These are phyloP conservation scores for Periophthalmus modestus DNA, from an alignment of 2,113 vertebrate genomes.

Conservation along the genomic window DNA sequence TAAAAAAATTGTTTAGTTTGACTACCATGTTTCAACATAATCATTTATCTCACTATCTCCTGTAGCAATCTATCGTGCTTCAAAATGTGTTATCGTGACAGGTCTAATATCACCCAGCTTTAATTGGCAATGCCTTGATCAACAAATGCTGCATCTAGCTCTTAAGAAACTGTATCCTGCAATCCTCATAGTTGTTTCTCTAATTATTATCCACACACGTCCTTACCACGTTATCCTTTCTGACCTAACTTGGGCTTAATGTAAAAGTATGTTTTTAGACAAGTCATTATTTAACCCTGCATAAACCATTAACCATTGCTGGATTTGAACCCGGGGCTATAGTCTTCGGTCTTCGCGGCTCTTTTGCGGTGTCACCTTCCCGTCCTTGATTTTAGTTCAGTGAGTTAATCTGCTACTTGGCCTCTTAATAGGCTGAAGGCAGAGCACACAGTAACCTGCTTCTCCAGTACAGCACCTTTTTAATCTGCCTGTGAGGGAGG, in stretches of 20 bases:
- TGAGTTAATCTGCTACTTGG: slow-evolving; percentile 46
- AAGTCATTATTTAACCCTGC: neutral
- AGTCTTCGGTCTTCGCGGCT: slow-evolving; percentile 3
- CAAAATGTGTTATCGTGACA: too few relatives aligned
- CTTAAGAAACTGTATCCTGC: neutral
- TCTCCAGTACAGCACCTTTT: slow-evolving; percentile 10
- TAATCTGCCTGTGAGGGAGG: slow-evolving; percentile 16
- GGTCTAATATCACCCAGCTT: too few relatives aligned
- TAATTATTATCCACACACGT: neutral
- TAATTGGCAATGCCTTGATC: too few relatives aligned
- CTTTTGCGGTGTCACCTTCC: slow-evolving; percentile 13
- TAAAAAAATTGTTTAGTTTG: too few relatives aligned
- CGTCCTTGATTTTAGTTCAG: slow-evolving; percentile 25
- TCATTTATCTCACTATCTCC: too few relatives aligned
- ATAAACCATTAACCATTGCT: slow-evolving; percentile 22
- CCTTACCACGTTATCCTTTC: neutral
- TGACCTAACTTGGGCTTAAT: neutral
- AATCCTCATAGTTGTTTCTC: neutral
- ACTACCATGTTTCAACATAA: too few relatives aligned
- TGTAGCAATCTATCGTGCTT: too few relatives aligned
- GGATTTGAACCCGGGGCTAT: slow-evolving; percentile 24
- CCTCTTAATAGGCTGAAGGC: slow-evolving; percentile 37
- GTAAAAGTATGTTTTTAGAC: neutral
- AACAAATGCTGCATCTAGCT: neutral
- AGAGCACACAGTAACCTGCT: slow-evolving; percentile 39